These are phyloP conservation scores for Sarcoramphus papa DNA, from an alignment of 2,797 vertebrate species.

Conservation along the genomic window DNA sequence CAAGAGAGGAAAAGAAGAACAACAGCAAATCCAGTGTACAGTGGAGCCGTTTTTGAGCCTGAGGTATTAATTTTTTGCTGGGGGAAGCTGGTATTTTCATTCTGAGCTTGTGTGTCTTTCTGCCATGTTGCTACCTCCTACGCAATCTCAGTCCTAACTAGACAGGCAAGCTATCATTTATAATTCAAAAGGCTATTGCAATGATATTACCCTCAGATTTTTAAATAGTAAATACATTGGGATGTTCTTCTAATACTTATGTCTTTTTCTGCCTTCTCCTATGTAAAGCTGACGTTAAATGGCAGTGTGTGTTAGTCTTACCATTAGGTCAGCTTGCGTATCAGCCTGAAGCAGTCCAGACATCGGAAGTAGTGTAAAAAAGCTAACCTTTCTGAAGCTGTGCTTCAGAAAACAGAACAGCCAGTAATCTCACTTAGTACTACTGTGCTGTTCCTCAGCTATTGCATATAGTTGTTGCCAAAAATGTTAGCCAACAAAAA, in stretches of 20 bases:
- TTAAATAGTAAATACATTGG: not conserved
- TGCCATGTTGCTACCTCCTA: not conserved
- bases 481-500: not conserved
- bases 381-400: not conserved
- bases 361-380: slow-evolving; percentile 14
- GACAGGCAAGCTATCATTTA: not conserved
- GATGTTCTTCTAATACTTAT: not conserved
- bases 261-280: not conserved
- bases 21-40: slow-evolving; percentile 98
- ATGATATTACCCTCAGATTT: not conserved
- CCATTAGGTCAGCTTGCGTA: not conserved
- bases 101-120: not conserved
- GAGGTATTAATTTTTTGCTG: slow-evolving; percentile 78
- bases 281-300: not conserved
- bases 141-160: not conserved
- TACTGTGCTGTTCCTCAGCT: not conserved
- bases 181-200: not conserved
- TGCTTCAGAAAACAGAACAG: not conserved
- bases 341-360: not conserved
- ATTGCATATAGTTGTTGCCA: not conserved
- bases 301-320: not conserved
- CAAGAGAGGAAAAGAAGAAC: slow-evolving; percentile 98
- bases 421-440: not conserved
- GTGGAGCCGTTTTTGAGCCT: slow-evolving; percentile 95
- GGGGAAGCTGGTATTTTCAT: not conserved